Percentiles rank a stretch among this genome's conserved stretches.
phyloP scores from a whole-genome alignment of 64 coral and sea anemone genomes.

The Montipora capricornis region DNA sequence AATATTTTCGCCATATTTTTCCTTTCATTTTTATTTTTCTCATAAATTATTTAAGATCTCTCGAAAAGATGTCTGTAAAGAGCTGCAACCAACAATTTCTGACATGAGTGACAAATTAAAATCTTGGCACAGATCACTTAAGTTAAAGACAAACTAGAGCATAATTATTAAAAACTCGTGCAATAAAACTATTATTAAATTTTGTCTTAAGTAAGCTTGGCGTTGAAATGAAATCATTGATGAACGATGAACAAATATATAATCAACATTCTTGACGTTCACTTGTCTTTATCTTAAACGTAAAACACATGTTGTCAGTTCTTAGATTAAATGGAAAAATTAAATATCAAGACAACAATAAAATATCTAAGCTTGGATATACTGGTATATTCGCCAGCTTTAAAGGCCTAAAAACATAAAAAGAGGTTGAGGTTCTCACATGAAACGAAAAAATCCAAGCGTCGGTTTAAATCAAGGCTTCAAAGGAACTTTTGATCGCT shows the following conservation, averaged over 20 bases:
- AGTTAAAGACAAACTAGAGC: no score
- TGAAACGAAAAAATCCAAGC: neutral
- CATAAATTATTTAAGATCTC: conserved; percentile 21
- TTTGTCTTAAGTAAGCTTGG: no score
- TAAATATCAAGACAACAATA: neutral
- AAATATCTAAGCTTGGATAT: neutral
- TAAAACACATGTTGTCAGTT: neutral
- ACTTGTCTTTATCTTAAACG: no score
- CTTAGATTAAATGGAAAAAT: neutral
- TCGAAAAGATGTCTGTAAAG: neutral
- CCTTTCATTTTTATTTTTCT: neutral
- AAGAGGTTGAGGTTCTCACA: neutral
- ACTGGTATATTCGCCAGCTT: neutral
- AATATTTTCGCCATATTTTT: neutral
- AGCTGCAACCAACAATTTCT: neutral
- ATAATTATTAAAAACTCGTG: no score
- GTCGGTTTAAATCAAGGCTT: neutral
- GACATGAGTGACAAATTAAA: no score
- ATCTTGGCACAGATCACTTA: no score
- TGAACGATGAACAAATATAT: no score
- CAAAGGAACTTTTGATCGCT: neutral
- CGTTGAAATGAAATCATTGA: no score
- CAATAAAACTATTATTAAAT: no score
- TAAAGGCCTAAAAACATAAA: neutral
- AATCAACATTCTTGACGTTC: no score